Conservation (phyloP, 2,113 vertebrate genomes). For the Anas platyrhynchos region DNA sequence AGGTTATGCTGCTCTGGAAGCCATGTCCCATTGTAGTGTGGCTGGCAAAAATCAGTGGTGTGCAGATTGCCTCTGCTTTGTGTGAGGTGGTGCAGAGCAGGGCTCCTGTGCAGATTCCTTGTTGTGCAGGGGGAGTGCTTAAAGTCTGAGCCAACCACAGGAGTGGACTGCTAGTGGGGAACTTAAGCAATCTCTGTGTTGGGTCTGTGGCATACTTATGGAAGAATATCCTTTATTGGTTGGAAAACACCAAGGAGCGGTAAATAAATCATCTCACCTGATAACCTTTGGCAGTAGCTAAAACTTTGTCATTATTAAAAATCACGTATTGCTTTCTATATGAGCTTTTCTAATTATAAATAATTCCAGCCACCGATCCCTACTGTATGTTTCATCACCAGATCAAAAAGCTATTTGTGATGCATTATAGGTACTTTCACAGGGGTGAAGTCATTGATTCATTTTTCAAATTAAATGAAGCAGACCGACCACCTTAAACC, state of each 20-base stretch:
- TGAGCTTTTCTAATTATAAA: not conserved
- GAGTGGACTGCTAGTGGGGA: not conserved
- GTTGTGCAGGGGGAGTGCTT: accelerated
- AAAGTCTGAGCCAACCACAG: not conserved
- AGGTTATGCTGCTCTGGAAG: not conserved
- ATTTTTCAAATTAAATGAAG: not conserved
- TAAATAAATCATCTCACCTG: not conserved
- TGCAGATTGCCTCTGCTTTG: not conserved
- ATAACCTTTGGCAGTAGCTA: not conserved
- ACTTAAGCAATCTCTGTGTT: accelerated
- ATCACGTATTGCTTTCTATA: not conserved
- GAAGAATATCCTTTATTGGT: not conserved
- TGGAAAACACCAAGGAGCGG: not conserved
- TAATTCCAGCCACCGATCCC: not conserved
- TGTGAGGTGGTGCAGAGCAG: not conserved
- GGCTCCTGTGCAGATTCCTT: not conserved
- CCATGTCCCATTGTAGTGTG: accelerated
- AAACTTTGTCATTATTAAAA: not conserved
- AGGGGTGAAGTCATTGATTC: not conserved
- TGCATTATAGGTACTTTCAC: not conserved
- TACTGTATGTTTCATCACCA: not conserved
- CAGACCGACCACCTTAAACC: not conserved
- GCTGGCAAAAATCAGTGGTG: not conserved
- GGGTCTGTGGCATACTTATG: not conserved
- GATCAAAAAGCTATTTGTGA: not conserved